Evolutionary conservation across 2,797 vertebrate genomes (phyloP).

Genomic region (Clangula hyemalis): DNA sequence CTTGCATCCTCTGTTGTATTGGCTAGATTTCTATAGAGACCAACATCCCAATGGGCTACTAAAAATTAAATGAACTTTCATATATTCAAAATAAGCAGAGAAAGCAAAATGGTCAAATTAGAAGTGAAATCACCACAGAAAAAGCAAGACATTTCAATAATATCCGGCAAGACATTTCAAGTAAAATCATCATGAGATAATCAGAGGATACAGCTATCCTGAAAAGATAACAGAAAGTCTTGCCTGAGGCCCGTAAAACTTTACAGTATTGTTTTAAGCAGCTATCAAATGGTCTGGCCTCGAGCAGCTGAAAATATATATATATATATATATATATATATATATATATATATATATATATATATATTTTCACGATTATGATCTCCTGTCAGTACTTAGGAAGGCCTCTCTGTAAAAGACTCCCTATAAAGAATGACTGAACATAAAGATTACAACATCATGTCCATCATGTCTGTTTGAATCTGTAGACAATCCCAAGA

Average conservation of each 20-base stretch:
- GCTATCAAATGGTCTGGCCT: background rate
- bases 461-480: fast-evolving
- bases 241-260: background rate
- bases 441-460: background rate
- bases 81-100: background rate
- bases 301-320: background rate
- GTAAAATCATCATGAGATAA: background rate
- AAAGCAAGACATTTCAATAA: background rate
- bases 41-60: background rate
- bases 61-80: background rate
- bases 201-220: background rate
- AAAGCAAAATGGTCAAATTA: background rate
- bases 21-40: background rate
- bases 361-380: background rate
- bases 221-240: background rate
- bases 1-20: background rate
- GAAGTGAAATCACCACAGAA: background rate
- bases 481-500: background rate
- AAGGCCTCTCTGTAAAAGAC: background rate
- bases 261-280: background rate
- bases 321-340: background rate
- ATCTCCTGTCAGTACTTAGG: background rate
- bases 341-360: background rate
- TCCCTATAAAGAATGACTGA: background rate
- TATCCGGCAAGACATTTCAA: background rate